Percentiles rank a stretch among this genome's conserved stretches.
Conservation (phyloP, 2,888 invertebrate species). For the Phytoseiulus persimilis region DNA sequence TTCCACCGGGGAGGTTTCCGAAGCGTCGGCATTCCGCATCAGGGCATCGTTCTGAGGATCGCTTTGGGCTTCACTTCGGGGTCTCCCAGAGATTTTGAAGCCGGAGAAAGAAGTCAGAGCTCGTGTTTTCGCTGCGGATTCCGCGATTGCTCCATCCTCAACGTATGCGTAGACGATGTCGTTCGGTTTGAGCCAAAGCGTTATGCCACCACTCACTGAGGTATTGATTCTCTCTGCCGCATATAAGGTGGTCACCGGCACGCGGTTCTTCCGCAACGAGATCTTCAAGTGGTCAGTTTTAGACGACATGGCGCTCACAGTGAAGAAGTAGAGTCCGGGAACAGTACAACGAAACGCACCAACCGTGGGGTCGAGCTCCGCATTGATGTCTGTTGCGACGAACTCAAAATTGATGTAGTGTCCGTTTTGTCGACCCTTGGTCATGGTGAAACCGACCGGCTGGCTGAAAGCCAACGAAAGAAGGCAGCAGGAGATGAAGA, state of each 20-base stretch:
- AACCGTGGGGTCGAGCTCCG: constrained; percentile 39
- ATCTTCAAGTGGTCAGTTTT: constrained; percentile 32
- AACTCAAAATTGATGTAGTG: not conserved
- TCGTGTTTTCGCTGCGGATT: constrained; percentile 40
- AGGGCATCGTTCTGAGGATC: not conserved
- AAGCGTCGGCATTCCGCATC: not conserved
- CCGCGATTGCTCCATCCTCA: constrained; percentile 41
- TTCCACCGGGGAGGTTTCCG: not conserved
- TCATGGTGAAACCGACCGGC: constrained; percentile 30
- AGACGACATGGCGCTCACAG: constrained; percentile 39
- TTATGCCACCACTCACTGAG: constrained; percentile 31
- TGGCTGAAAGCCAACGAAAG: not conserved
- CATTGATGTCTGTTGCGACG: constrained; percentile 39
- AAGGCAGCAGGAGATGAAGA: not conserved
- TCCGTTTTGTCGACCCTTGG: not conserved
- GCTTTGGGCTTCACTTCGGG: not conserved
- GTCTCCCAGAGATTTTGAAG: not conserved
- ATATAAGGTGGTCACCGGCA: constrained; percentile 40
- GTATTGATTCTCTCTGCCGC: constrained; percentile 25
- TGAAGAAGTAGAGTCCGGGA: constrained; percentile 42
- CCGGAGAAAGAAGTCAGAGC: constrained; percentile 42
- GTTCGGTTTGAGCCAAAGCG: constrained; percentile 38
- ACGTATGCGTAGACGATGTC: constrained; percentile 42
- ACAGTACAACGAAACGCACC: constrained; percentile 41
- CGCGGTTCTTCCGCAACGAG: constrained; percentile 40